A percentile compares a stretch with the other conserved stretches of the same genome.
These are phyloP conservation scores for Megaleporinus macrocephalus DNA, from an alignment of 2,113 vertebrate genomes.

Conservation along the genomic window DNA sequence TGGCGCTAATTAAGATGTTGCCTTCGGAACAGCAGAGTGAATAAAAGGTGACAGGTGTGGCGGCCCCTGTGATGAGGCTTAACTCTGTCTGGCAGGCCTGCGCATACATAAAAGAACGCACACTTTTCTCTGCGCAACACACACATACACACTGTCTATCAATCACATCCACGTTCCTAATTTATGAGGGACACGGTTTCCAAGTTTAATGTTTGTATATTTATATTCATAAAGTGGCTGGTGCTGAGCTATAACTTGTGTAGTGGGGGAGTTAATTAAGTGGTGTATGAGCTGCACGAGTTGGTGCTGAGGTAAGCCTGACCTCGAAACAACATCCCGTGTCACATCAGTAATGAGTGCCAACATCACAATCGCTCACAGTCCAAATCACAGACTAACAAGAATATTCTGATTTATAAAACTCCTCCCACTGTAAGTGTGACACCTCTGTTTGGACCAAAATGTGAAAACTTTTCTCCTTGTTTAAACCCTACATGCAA, in stretches of 20 bases:
- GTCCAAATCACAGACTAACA: no score
- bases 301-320: no score
- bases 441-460: no score
- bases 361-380: no score
- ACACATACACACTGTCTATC: not conserved
- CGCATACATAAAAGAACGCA: conserved; percentile 1
- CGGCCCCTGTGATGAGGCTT: conserved; percentile 28
- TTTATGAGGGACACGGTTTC: not conserved
- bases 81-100: conserved; percentile 5
- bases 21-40: conserved; percentile 35
- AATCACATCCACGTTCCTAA: not conserved
- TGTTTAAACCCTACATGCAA: no score
- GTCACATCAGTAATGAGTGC: no score
- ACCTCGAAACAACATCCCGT: no score
- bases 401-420: no score
- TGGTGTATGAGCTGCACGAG: no score
- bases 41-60: conserved; percentile 56
- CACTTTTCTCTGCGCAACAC: not conserved
- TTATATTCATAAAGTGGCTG: not conserved
- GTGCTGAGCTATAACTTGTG: not conserved
- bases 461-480: no score
- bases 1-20: conserved; percentile 53
- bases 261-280: no score
- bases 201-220: not conserved
- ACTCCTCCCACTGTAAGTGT: no score